Evolutionary conservation across 2,888 invertebrate species (phyloP).

Genomic region (Eristalinus sepulchralis): DNA sequence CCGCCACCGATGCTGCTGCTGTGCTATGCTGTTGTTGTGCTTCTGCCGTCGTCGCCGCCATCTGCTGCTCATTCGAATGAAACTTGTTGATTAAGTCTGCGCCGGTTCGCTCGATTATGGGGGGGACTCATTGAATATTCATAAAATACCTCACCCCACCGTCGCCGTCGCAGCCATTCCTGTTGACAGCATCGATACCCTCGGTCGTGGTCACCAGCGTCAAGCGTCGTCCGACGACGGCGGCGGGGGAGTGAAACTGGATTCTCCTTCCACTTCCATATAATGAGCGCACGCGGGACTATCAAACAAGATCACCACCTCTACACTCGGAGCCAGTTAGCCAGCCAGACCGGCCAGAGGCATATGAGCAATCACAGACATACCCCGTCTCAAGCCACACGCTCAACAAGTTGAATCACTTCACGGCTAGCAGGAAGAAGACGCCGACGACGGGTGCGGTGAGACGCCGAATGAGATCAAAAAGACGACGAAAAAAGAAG

Average conservation of each 20-base stretch:
- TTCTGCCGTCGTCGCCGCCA: constrained; percentile 35
- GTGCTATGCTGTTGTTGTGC: neutral
- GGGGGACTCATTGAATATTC: constrained; percentile 69
- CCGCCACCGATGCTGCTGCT: neutral
- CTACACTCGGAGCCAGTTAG: neutral
- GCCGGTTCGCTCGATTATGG: constrained; percentile 56
- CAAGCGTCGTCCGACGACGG: constrained; percentile 1
- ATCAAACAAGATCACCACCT: constrained; percentile 55
- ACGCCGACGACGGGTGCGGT: neutral
- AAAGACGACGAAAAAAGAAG: constrained; percentile 11
- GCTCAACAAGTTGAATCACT: constrained; percentile 68
- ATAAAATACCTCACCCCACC: constrained; percentile 46
- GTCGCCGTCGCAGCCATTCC: constrained; percentile 8
- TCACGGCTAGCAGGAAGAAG: neutral
- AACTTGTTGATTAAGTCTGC: constrained; percentile 71
- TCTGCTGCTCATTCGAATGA: constrained; percentile 64
- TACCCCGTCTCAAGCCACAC: constrained; percentile 13
- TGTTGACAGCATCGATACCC: constrained; percentile 29
- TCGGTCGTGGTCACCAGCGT: constrained; percentile 43
- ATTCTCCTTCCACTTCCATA: constrained; percentile 16
- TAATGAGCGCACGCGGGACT: constrained; percentile 40
- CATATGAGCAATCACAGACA: constrained; percentile 56
- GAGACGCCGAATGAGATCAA: neutral
- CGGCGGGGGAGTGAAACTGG: constrained; percentile 51
- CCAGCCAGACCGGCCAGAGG: neutral